Percentiles rank a stretch among this genome's conserved stretches.
phyloP scores from a whole-genome alignment of 2,113 vertebrate genomes.

The Eleginops maclovinus region DNA sequence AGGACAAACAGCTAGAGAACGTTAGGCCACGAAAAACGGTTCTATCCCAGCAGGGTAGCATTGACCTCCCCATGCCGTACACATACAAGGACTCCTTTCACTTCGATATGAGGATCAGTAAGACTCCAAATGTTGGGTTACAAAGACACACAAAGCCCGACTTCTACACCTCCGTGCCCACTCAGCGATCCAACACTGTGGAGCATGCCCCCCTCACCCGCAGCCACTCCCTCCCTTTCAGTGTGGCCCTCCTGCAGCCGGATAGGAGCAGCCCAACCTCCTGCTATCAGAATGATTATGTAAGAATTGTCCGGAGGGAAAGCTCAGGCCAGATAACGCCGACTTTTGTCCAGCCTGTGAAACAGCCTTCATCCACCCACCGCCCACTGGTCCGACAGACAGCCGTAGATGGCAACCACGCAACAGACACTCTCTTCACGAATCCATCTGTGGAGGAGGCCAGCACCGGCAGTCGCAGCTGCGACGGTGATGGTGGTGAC shows the following conservation, averaged over 20 bases:
- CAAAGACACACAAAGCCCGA: constrained; percentile 77
- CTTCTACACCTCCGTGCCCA: constrained; percentile 90
- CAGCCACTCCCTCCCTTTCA: constrained; percentile 92
- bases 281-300: constrained; percentile 59
- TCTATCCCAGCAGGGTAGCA: constrained; percentile 95
- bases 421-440: constrained; percentile 68
- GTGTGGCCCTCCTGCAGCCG: constrained; percentile 75
- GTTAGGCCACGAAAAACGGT: constrained; percentile 93
- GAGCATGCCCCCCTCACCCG: constrained; percentile 88
- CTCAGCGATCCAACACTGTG: constrained; percentile 84
- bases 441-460: constrained; percentile 73
- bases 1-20: constrained; percentile 90
- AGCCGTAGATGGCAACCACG: constrained; percentile 90
- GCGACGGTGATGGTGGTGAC: constrained; percentile 66
- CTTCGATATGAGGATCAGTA: constrained; percentile 90
- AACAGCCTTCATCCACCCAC: constrained; percentile 85
- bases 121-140: constrained; percentile 65
- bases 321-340: constrained; percentile 74
- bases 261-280: constrained; percentile 60
- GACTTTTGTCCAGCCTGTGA: constrained; percentile 76
- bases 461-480: constrained; percentile 63
- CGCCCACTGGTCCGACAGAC: constrained; percentile 92
- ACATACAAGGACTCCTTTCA: constrained; percentile 98
- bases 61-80: constrained; percentile 95
- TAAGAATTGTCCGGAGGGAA: constrained; percentile 60